A percentile compares a stretch with the other conserved stretches of the same genome.
Evolutionary conservation across 2,888 invertebrate genomes (phyloP).

Genomic region (Agrilus cyanescens): DNA sequence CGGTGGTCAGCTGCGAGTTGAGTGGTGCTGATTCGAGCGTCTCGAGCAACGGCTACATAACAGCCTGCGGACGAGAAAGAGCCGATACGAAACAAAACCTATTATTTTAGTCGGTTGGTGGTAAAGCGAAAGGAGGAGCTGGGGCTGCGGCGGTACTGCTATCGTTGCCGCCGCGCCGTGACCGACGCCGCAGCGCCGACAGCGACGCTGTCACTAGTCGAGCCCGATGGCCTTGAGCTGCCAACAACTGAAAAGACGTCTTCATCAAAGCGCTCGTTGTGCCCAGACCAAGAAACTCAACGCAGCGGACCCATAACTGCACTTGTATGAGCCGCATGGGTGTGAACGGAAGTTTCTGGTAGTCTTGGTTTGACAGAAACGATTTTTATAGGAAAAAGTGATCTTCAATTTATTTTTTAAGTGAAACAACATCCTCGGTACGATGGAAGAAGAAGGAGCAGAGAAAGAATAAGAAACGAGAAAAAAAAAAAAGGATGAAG

Average conservation of each 20-base stretch:
- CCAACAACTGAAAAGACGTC: slow-evolving; percentile 30
- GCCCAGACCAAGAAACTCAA: slow-evolving; percentile 15
- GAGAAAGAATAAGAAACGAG: no score
- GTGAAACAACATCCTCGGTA: no score
- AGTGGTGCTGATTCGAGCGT: slow-evolving; percentile 3
- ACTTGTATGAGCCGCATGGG: no score
- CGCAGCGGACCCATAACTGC: slow-evolving; percentile 8
- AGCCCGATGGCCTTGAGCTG: slow-evolving; percentile 31
- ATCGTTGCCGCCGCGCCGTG: neutral
- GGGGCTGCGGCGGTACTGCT: neutral
- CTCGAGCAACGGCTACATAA: slow-evolving; percentile 1
- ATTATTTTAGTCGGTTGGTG: slow-evolving; percentile 21
- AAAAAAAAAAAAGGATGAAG: no score
- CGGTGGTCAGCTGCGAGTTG: slow-evolving; percentile 1
- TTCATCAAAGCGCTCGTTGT: slow-evolving; percentile 22
- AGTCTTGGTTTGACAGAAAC: no score
- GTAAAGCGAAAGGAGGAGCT: slow-evolving; percentile 9
- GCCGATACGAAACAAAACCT: slow-evolving; percentile 19
- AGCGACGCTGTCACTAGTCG: slow-evolving; percentile 9
- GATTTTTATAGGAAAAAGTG: no score
- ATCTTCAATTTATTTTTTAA: no score
- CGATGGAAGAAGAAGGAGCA: no score
- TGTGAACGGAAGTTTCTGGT: no score
- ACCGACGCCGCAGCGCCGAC: neutral
- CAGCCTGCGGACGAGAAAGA: slow-evolving; percentile 3